Base-by-base conservation (phyloP, 2,888 invertebrate species). In the Apocheima hispidaria region DNA sequence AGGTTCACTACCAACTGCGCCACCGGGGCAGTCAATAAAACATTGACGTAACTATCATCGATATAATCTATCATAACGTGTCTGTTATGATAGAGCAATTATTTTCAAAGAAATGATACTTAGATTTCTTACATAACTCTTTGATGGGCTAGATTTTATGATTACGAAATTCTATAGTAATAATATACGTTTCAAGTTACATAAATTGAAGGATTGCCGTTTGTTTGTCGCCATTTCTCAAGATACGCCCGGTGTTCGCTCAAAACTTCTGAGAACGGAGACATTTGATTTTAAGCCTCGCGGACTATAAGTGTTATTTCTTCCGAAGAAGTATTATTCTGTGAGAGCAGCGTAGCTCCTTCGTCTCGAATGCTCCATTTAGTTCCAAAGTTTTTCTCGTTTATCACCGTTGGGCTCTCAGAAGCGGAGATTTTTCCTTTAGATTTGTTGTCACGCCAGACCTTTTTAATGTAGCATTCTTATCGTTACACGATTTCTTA, bases 371-470 rank as follows among this genome's bases (percentile, higher is more conserved):
- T 90, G 90, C 92, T 91, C 92, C 92, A 92, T 92, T 92, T 91
- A 92, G 92, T 91, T 91, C 87, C 90, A 90, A 92, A 92, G 92
- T 92, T 92, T 92, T 92, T 92, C 92, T 91, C 92, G 92, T 92
- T 92, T 92, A 92, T 92, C 92, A 91, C 91, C 91, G 92, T 86
- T 90, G 90, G 91, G 90, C 87, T 90, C 90, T 89, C 90, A 84
- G 87, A 89, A 88, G 87, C 90, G 90, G 92, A 91, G 90, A 92
- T 92, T 92, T 93, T 92, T 92, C 92, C 91, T 90, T 89, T 91
- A 93, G 92, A 92, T 93, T 93, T 93, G 92, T 93, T 92, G 92
- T 92, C 92, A 92, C 90, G 92, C 92, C 93, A 91, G 91, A 92
- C 92, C 90, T 92, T 92, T 92, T 92, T 92, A 93, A 93, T 92